Percentiles rank a stretch among this genome's conserved stretches.
Conservation (phyloP, 2,113 vertebrate genomes). For the Nesogale talazaci region DNA sequence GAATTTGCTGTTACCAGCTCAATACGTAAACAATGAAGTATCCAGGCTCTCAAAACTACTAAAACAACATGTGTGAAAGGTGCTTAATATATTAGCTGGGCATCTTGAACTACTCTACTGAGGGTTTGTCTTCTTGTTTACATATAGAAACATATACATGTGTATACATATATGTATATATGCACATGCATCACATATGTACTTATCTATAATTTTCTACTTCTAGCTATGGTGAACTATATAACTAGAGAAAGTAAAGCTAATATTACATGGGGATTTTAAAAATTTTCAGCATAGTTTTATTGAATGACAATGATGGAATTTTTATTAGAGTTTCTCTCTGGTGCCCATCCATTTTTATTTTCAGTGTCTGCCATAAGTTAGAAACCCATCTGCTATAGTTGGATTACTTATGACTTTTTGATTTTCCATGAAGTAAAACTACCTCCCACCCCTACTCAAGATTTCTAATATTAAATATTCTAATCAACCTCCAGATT, state of each 20-base stretch:
- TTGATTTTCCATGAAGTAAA: background rate
- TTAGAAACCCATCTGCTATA: background rate
- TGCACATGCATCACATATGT: too few relatives aligned
- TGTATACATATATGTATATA: too few relatives aligned
- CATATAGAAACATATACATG: too few relatives aligned
- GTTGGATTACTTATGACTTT: conserved; percentile 17
- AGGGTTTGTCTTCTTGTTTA: too few relatives aligned
- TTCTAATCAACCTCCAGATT: background rate
- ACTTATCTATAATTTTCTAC: too few relatives aligned
- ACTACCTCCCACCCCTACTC: background rate
- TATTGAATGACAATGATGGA: background rate
- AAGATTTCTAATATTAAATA: background rate
- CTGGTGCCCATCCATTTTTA: background rate
- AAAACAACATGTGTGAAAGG: too few relatives aligned
- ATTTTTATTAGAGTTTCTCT: background rate
- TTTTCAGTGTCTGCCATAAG: conserved; percentile 29
- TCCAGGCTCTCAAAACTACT: too few relatives aligned
- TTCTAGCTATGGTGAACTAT: conserved; percentile 4
- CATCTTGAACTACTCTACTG: too few relatives aligned
- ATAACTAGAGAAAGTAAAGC: conserved; percentile 36
- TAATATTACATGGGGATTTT: background rate
- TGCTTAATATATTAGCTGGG: too few relatives aligned
- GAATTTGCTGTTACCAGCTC: too few relatives aligned
- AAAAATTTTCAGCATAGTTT: conserved; percentile 18
- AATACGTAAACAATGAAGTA: too few relatives aligned